A percentile compares a stretch with the other conserved stretches of the same genome.
Evolutionary conservation across 2,888 invertebrate genomes (phyloP).

Genomic region (Ochropleura leucogaster): DNA sequence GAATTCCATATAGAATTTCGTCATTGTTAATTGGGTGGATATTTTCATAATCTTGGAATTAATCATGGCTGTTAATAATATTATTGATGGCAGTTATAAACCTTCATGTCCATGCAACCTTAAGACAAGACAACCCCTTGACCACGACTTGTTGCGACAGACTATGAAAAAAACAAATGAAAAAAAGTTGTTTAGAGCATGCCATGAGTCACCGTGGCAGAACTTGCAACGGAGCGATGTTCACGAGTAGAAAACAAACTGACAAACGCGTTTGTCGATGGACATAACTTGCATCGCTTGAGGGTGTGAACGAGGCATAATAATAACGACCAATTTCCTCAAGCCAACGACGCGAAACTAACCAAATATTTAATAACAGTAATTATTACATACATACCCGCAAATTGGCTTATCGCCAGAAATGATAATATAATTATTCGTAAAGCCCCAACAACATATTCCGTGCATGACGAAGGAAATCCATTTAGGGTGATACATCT

Average conservation of each 20-base stretch:
- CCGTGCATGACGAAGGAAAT: slow-evolving; percentile 50
- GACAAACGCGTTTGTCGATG: background rate
- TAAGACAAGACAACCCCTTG: background rate
- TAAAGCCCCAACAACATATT: slow-evolving; percentile 54
- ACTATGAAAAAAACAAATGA: background rate
- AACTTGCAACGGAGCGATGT: background rate
- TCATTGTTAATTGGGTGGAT: background rate
- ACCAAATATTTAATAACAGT: slow-evolving; percentile 37
- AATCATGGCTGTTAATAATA: background rate
- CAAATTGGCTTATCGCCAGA: slow-evolving; percentile 58
- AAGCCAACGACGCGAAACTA: background rate
- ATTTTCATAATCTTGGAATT: slow-evolving; percentile 8
- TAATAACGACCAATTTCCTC: slow-evolving; percentile 23
- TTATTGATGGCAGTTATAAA: slow-evolving; percentile 1
- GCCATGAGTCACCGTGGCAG: no score
- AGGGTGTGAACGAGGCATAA: background rate
- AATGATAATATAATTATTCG: slow-evolving; percentile 60
- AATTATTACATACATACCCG: slow-evolving; percentile 45
- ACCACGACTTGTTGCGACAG: background rate
- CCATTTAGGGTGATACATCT: slow-evolving; percentile 61
- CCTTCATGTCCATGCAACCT: background rate
- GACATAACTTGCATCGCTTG: background rate
- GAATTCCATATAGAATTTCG: background rate
- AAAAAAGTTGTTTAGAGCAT: background rate
- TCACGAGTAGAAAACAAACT: background rate